Conservation (phyloP, 2,113 vertebrate species). For the Strix uralensis region DNA sequence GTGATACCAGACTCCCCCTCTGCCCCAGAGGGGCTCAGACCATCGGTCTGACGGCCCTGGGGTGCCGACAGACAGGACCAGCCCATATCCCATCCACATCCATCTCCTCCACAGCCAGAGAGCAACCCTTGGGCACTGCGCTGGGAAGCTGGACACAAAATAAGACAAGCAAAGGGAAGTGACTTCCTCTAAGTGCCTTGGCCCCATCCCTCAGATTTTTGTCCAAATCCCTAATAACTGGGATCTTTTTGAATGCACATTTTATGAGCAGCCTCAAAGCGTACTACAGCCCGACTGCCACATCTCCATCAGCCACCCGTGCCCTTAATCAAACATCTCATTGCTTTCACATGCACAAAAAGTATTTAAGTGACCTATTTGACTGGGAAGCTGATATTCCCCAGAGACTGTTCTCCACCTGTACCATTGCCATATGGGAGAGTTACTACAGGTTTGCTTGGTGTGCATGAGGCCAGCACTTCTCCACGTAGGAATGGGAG, state of each 20-base stretch:
- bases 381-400: not conserved
- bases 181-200: not conserved
- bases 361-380: not conserved
- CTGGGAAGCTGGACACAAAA: not conserved
- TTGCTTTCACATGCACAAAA: not conserved
- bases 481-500: not conserved
- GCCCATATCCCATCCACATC: not conserved
- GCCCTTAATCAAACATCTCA: not conserved
- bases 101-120: accelerated
- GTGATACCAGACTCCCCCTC: not conserved
- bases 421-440: not conserved
- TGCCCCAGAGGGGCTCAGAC: not conserved
- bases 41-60: not conserved
- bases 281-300: not conserved
- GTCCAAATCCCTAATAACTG: not conserved
- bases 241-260: not conserved
- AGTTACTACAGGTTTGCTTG: not conserved
- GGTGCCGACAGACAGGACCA: not conserved
- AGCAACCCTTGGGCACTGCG: not conserved
- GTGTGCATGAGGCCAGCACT: not conserved
- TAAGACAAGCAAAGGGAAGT: not conserved
- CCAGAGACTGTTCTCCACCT: not conserved
- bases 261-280: not conserved
- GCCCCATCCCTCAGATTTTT: not conserved
- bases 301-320: not conserved